phyloP scores from a whole-genome alignment of 1,140 invertebrate species.

The Hyposmocoma kahamanoa region DNA sequence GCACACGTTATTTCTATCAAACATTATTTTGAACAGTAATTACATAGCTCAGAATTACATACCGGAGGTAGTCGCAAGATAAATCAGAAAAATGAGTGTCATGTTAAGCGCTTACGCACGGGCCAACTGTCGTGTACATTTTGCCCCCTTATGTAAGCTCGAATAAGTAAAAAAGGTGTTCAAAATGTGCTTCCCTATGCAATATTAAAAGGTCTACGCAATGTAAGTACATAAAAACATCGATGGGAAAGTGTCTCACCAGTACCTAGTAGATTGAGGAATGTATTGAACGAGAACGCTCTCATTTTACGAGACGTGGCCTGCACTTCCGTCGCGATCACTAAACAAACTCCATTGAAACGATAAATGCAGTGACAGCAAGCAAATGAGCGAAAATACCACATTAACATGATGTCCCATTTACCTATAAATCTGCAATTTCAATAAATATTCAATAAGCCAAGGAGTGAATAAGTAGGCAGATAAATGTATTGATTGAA shows the following conservation, averaged over 20 bases:
- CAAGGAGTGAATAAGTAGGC: neutral
- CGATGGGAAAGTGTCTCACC: constrained; percentile 4
- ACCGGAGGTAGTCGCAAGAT: neutral
- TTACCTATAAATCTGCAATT: no score
- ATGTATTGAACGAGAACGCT: constrained; percentile 5
- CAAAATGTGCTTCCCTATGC: constrained; percentile 50
- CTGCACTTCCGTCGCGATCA: no score
- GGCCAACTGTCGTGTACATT: constrained; percentile 12
- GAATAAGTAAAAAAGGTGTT: constrained; percentile 48
- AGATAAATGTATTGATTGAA: neutral
- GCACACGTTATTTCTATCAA: no score
- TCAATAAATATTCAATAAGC: neutral
- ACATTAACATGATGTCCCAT: no score
- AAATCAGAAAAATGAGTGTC: neutral
- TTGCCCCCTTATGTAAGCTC: constrained; percentile 25
- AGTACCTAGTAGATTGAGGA: neutral
- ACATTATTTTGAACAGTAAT: no score
- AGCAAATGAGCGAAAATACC: neutral
- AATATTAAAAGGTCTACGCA: constrained; percentile 49
- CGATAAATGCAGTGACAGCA: neutral
- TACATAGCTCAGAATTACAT: no score
- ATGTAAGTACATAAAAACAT: constrained; percentile 37
- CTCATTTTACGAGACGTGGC: neutral
- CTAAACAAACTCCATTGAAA: no score
- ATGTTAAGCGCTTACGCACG: constrained; percentile 16